Evolutionary conservation across 2,797 vertebrate species (phyloP).

Genomic region (Tarsius wallacei): DNA sequence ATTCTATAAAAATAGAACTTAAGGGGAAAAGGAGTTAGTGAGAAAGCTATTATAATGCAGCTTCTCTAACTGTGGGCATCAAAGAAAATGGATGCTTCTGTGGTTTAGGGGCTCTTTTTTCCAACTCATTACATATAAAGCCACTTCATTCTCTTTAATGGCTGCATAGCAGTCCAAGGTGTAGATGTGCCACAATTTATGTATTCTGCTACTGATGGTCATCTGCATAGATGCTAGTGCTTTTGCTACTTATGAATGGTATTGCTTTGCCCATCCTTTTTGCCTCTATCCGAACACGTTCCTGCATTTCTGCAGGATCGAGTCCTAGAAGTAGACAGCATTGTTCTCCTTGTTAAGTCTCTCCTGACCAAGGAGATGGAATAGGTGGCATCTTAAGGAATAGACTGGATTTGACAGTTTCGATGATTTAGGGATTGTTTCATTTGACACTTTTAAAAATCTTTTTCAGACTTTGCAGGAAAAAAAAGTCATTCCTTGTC

Average conservation of each 20-base stretch:
- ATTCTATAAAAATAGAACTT: background rate
- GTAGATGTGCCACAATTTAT: too few relatives aligned
- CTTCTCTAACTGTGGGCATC: background rate
- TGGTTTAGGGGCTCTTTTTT: too few relatives aligned
- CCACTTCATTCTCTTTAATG: too few relatives aligned
- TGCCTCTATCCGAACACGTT: fast-evolving
- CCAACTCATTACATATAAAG: too few relatives aligned
- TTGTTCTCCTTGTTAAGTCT: background rate
- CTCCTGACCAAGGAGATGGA: background rate
- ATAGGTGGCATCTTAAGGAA: background rate
- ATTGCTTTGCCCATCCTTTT: background rate
- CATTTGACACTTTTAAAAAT: background rate
- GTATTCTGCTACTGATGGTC: fast-evolving
- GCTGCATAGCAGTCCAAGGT: too few relatives aligned
- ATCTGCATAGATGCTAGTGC: background rate
- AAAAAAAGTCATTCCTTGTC: constrained; percentile 97
- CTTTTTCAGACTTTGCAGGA: constrained; percentile 95
- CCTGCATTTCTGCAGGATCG: background rate
- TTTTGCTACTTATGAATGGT: background rate
- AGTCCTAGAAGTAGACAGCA: fast-evolving
- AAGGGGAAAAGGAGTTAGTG: background rate
- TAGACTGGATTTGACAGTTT: background rate
- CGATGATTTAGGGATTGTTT: background rate
- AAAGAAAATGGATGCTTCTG: background rate
- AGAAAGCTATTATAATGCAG: fast-evolving